Percentiles rank a stretch among this genome's conserved stretches.
Evolutionary conservation across 1,140 invertebrate species (phyloP).

Genomic region (Holcopasites calliopsidis): DNA sequence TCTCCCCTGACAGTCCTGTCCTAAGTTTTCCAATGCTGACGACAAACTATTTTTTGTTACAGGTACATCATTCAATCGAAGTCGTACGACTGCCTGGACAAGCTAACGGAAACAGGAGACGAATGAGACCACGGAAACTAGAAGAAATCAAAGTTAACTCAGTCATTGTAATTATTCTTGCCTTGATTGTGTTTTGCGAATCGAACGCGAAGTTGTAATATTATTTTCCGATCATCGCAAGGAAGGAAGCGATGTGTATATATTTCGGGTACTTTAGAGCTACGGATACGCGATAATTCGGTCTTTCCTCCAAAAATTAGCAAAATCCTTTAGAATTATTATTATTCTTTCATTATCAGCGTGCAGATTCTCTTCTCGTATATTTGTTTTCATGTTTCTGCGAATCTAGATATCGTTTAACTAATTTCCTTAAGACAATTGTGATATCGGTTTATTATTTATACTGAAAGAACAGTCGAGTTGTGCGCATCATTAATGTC

Average conservation of each 20-base stretch:
- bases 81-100: constrained; percentile 72
- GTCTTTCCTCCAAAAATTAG: not conserved
- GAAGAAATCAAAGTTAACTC: not conserved
- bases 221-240: not conserved
- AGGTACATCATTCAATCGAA: constrained; percentile 71
- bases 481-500: not conserved
- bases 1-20: too few relatives aligned
- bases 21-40: not conserved
- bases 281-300: not conserved
- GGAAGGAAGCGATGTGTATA: not conserved
- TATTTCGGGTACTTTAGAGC: not conserved
- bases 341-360: not conserved
- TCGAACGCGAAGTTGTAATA: not conserved
- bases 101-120: constrained; percentile 65
- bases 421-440: constrained; percentile 18
- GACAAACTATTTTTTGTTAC: constrained; percentile 43
- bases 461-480: not conserved
- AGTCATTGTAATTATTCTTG: constrained; percentile 14
- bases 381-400: not conserved
- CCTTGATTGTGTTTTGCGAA: not conserved
- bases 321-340: not conserved
- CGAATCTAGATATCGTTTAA: not conserved
- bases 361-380: not conserved
- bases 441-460: constrained; percentile 55
- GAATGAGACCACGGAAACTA: constrained; percentile 48